These are phyloP conservation scores for Tamias sibiricus DNA, from an alignment of 2,113 vertebrate species.

Conservation along the genomic window DNA sequence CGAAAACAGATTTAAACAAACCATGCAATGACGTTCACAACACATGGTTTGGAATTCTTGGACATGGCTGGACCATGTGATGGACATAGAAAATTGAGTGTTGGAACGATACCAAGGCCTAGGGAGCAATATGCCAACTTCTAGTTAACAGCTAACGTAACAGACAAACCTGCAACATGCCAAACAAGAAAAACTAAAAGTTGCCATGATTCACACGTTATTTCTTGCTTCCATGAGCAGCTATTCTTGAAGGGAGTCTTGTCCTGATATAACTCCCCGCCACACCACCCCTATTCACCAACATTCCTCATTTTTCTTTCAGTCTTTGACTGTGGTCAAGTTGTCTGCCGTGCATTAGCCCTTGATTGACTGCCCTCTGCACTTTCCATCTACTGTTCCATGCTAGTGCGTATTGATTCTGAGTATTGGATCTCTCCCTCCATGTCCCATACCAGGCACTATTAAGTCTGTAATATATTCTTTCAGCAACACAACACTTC, in stretches of 20 bases:
- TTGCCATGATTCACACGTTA: not conserved
- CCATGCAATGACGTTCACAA: not conserved
- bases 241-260: not conserved
- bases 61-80: not conserved
- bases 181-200: conserved; percentile 45
- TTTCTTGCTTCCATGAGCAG: not conserved
- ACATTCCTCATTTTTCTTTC: conserved; percentile 36
- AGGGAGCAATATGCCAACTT: not conserved
- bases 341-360: conserved; percentile 46
- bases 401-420: conserved; percentile 53
- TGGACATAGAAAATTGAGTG: not conserved
- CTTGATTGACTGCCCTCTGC: conserved; percentile 53
- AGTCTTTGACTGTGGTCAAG: conserved; percentile 48
- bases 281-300: too few species aligned
- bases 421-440: conserved; percentile 50
- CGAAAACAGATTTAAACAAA: conserved; percentile 12
- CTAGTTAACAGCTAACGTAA: conserved; percentile 15
- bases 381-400: conserved; percentile 22
- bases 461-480: conserved; percentile 63
- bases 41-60: not conserved
- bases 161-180: conserved; percentile 33
- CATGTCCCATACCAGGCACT: conserved; percentile 5
- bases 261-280: not conserved
- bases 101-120: not conserved
- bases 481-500: conserved; percentile 46